Conservation (phyloP, 2,113 vertebrate genomes). For the Fregata magnificens region DNA sequence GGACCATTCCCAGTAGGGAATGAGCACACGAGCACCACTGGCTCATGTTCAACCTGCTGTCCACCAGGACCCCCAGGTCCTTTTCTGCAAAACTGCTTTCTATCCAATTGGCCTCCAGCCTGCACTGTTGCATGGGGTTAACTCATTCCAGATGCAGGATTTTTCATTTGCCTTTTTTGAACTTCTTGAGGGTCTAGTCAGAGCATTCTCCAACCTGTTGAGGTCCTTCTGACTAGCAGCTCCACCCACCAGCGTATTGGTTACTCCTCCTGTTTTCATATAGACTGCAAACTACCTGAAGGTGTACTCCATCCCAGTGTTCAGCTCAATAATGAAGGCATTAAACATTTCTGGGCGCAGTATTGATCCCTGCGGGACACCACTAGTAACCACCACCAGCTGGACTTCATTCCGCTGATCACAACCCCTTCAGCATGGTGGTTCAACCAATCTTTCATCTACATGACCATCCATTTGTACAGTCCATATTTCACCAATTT, state of each 20-base stretch:
- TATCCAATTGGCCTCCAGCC: not conserved
- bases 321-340: not conserved
- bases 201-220: not conserved
- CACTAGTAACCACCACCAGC: not conserved
- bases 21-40: not conserved
- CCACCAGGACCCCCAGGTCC: not conserved
- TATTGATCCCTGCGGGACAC: not conserved
- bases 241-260: rapidly evolving
- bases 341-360: not conserved
- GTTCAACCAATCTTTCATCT: not conserved
- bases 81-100: not conserved
- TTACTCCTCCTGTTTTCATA: not conserved
- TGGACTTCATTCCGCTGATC: not conserved
- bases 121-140: not conserved
- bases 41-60: not conserved
- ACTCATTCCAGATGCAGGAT: not conserved
- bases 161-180: not conserved
- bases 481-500: not conserved
- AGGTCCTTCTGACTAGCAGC: not conserved
- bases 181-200: not conserved
- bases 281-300: not conserved
- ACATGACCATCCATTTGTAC: not conserved
- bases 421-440: not conserved
- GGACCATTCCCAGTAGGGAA: not conserved
- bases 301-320: not conserved